These are phyloP conservation scores for Apeira syringaria DNA, from an alignment of 2,888 invertebrate genomes.

Conservation along the genomic window DNA sequence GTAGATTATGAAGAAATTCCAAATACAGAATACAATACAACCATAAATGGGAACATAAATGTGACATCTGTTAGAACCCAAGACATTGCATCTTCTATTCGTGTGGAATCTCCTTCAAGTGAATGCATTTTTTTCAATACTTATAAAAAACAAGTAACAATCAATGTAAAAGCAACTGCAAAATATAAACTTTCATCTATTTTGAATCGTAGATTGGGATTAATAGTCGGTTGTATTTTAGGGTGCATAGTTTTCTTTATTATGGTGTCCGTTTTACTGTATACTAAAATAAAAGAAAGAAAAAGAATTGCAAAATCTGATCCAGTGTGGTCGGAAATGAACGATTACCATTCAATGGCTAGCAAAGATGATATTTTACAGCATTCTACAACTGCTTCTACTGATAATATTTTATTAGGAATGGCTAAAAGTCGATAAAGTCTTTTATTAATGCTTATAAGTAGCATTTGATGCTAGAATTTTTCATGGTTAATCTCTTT, in stretches of 20 bases:
- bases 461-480: slow-evolving; percentile 32
- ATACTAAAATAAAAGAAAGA: slow-evolving; percentile 76
- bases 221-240: slow-evolving; percentile 74
- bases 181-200: slow-evolving; percentile 59
- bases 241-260: slow-evolving; percentile 75
- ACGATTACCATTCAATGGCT: slow-evolving; percentile 74
- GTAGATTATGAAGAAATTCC: slow-evolving; percentile 50
- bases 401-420: slow-evolving; percentile 77
- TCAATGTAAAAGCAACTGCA: slow-evolving; percentile 55
- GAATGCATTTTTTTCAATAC: slow-evolving; percentile 74
- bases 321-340: slow-evolving; percentile 75
- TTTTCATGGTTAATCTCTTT: slow-evolving; percentile 23
- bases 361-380: slow-evolving; percentile 76
- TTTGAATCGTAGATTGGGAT: slow-evolving; percentile 69
- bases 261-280: slow-evolving; percentile 71
- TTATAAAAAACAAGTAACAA: slow-evolving; percentile 52
- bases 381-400: slow-evolving; percentile 71
- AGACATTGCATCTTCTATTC: slow-evolving; percentile 60
- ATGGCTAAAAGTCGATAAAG: slow-evolving; percentile 66
- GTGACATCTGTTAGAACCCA: slow-evolving; percentile 58
- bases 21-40: slow-evolving; percentile 45
- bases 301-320: slow-evolving; percentile 76
- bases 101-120: slow-evolving; percentile 69
- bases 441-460: slow-evolving; percentile 56
- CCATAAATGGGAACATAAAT: slow-evolving; percentile 47